Conservation (phyloP, 1,140 invertebrate genomes). For the Drosophila nebulosa region DNA sequence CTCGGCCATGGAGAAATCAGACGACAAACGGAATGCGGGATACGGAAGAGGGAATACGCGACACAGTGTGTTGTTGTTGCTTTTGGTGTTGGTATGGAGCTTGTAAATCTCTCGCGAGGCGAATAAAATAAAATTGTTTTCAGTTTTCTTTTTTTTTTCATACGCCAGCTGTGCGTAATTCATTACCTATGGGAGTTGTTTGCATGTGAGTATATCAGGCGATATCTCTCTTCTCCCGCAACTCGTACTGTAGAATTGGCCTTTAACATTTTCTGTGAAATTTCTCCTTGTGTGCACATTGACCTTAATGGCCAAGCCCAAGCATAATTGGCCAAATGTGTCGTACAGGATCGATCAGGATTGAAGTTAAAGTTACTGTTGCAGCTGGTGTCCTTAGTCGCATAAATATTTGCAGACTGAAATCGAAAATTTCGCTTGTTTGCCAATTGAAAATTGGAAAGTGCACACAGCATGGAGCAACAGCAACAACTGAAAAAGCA, state of each 20-base stretch:
- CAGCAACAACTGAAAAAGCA: neutral
- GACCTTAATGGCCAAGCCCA: slow-evolving; percentile 54
- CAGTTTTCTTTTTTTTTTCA: slow-evolving; percentile 60
- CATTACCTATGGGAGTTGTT: slow-evolving; percentile 67
- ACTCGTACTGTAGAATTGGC: slow-evolving; percentile 12
- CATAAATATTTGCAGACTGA: slow-evolving; percentile 58
- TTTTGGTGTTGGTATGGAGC: neutral
- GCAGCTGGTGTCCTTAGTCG: slow-evolving; percentile 10
- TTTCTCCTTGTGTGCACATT: slow-evolving; percentile 44
- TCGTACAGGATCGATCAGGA: slow-evolving; percentile 12
- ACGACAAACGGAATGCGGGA: slow-evolving; percentile 11
- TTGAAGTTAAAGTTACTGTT: neutral
- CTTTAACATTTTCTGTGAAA: slow-evolving; percentile 50
- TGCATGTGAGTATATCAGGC: slow-evolving; percentile 37
- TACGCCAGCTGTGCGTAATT: slow-evolving; percentile 58
- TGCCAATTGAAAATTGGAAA: slow-evolving; percentile 66
- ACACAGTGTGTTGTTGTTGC: slow-evolving; percentile 9
- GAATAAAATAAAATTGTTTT: slow-evolving; percentile 78
- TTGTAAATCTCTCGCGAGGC: slow-evolving; percentile 68
- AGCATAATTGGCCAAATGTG: slow-evolving; percentile 48
- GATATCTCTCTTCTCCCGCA: slow-evolving; percentile 25
- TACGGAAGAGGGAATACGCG: neutral
- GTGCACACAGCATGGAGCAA: neutral
- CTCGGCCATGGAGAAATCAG: neutral
- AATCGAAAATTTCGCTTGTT: slow-evolving; percentile 61